Percentiles rank a stretch among this genome's conserved stretches.
Conservation (phyloP, 2,888 invertebrate species). For the Dolichopus griseipennis region DNA sequence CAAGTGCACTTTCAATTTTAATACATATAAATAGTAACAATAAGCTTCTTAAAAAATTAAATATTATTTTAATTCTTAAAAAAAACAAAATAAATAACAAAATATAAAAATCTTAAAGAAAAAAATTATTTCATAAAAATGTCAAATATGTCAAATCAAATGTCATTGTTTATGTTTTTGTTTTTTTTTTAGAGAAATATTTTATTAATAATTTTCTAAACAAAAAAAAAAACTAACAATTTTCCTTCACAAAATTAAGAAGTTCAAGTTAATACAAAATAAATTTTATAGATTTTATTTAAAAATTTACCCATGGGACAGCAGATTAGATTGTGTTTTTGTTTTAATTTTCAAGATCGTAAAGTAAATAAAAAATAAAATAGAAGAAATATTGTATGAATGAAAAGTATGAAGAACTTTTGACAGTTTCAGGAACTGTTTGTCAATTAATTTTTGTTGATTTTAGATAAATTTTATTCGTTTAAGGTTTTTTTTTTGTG, state of each 20-base stretch:
- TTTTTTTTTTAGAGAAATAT: neutral
- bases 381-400: slow-evolving; percentile 1
- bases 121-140: neutral
- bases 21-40: too few relatives aligned
- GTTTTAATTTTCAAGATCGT: too few relatives aligned
- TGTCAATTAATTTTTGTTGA: neutral
- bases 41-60: too few relatives aligned
- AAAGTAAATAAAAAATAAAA: neutral
- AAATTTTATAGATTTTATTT: neutral
- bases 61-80: too few relatives aligned
- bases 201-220: too few relatives aligned
- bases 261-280: neutral
- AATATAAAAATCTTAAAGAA: too few relatives aligned
- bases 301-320: neutral
- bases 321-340: neutral
- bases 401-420: neutral
- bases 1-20: too few relatives aligned
- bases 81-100: neutral
- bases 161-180: neutral
- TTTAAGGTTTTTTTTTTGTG: neutral
- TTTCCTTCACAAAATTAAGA: neutral
- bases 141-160: neutral
- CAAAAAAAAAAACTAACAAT: neutral
- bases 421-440: slow-evolving; percentile 3
- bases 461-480: neutral